Base-by-base conservation (phyloP, 2,797 vertebrate genomes). In the Cirrhinus molitorella region DNA sequence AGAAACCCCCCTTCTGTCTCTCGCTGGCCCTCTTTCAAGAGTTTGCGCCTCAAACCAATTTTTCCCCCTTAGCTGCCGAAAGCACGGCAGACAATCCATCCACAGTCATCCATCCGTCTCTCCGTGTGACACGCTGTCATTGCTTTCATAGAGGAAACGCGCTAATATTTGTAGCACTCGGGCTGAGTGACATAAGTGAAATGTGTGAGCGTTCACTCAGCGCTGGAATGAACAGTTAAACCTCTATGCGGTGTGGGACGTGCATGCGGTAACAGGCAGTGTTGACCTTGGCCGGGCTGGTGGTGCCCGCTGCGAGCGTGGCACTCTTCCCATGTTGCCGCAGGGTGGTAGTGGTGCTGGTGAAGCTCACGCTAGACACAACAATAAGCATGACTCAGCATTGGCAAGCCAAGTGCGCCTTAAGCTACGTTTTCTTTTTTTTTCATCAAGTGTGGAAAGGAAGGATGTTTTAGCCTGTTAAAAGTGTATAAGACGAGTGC, bases 241-340 rank as follows among this genome's bases (percentile, higher is more conserved):
- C 70, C 70, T 68, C 73, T 83, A 57, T 67, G 61, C 23, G 49
- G 47, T 65, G 53, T 37, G 66, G 65, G 31, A 51, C 25, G 59
- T 34, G 28, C 45, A 47, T 82, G 67, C 45, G 37, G 81, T 57
- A 80, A 76, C 49, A 66, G 57, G 65, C 76, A 45, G 75, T 67
- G 49, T 85, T 85, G 83, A 85, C 65, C 83, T 83, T 83, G 85
- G 83, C 85, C 31, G 3, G 45, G 73, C 63, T 76, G 28, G 59
- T 67, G 51, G 71, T 45, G 53, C 81, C 81, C 77, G 53, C 81
- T 74, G 84, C 47, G 65, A 83, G 76, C 8, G 12, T 67, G 76
- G 76, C 83, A 55, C 65, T 53, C 80, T 51, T 88, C 87, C 83
- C 80, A 73, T 81, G 66, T 80, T 88, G 83, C 80, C 76, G 65